Conservation (phyloP, 2,888 invertebrate genomes). For the Polymixis lichenea region DNA sequence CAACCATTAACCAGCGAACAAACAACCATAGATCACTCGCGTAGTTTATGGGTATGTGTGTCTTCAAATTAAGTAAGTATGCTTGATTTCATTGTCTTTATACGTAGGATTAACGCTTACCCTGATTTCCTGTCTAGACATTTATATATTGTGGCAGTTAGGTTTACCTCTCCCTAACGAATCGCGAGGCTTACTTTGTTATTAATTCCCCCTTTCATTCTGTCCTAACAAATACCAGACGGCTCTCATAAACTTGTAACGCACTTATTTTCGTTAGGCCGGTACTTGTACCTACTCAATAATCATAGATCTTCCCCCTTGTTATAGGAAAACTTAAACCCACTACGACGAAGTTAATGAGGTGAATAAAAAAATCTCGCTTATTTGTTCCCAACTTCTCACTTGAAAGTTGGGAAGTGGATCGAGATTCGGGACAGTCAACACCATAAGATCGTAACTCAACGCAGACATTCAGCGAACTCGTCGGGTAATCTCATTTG, state of each 20-base stretch:
- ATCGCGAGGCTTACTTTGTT: slow-evolving; percentile 43
- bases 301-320: slow-evolving; percentile 46
- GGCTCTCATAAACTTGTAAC: slow-evolving; percentile 50
- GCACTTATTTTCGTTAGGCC: slow-evolving; percentile 37
- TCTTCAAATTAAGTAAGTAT: slow-evolving; percentile 43
- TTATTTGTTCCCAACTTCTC: slow-evolving; percentile 61
- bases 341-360: slow-evolving; percentile 58
- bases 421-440: slow-evolving; percentile 51
- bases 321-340: slow-evolving; percentile 58
- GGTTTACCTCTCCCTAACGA: slow-evolving; percentile 46
- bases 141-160: slow-evolving; percentile 25
- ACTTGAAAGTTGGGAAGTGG: slow-evolving; percentile 59
- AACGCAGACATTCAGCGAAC: slow-evolving; percentile 38
- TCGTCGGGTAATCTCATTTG: slow-evolving; percentile 51
- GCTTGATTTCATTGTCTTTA: slow-evolving; percentile 34
- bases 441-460: slow-evolving; percentile 60
- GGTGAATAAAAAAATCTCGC: slow-evolving; percentile 57
- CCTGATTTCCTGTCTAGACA: slow-evolving; percentile 54
- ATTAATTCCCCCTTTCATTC: slow-evolving; percentile 45
- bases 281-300: slow-evolving; percentile 44
- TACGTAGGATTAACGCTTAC: slow-evolving; percentile 29
- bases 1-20: slow-evolving; percentile 16
- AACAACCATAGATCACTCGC: slow-evolving; percentile 37
- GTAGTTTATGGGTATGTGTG: slow-evolving; percentile 36
- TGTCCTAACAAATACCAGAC: slow-evolving; percentile 42